These are phyloP conservation scores for Tuberolachnus salignus DNA, from an alignment of 2,888 invertebrate species.

Conservation along the genomic window DNA sequence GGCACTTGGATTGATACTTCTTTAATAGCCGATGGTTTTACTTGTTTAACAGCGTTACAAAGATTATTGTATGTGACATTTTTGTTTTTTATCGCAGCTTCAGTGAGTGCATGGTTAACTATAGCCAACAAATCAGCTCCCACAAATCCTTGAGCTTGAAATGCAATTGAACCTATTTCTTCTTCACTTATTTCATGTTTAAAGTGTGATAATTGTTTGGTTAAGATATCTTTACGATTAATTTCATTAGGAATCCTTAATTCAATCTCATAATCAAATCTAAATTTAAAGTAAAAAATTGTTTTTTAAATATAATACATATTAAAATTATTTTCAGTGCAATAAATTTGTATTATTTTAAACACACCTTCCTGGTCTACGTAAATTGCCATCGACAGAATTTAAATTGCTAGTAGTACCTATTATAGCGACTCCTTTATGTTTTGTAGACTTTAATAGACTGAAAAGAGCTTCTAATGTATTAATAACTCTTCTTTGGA, in stretches of 20 bases:
- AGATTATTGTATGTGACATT: conserved; percentile 67
- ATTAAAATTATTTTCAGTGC: not conserved
- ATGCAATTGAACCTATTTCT: conserved; percentile 71
- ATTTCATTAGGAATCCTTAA: conserved; percentile 75
- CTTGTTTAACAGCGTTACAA: conserved; percentile 69
- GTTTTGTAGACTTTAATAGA: conserved; percentile 65
- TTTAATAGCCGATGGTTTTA: conserved; percentile 89
- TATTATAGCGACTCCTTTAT: conserved; percentile 71
- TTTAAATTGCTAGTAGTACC: conserved; percentile 81
- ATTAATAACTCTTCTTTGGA: conserved; percentile 75
- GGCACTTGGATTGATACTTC: conserved; percentile 87
- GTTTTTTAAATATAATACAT: conserved; percentile 1
- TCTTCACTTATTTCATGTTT: conserved; percentile 60
- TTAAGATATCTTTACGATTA: conserved; percentile 73
- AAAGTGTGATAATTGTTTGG: conserved; percentile 66
- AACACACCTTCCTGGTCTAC: conserved; percentile 72
- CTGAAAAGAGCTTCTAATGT: conserved; percentile 72
- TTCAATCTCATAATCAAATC: conserved; percentile 82
- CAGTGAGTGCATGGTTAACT: conserved; percentile 74
- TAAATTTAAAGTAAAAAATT: conserved; percentile 59
- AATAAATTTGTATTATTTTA: not conserved
- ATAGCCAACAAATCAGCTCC: conserved; percentile 84
- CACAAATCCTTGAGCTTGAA: conserved; percentile 85
- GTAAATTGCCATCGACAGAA: conserved; percentile 73
- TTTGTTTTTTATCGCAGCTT: conserved; percentile 60